Percentiles rank a stretch among this genome's conserved stretches.
phyloP scores from a whole-genome alignment of 2,888 invertebrate species.

The Zootermopsis nevadensis region DNA sequence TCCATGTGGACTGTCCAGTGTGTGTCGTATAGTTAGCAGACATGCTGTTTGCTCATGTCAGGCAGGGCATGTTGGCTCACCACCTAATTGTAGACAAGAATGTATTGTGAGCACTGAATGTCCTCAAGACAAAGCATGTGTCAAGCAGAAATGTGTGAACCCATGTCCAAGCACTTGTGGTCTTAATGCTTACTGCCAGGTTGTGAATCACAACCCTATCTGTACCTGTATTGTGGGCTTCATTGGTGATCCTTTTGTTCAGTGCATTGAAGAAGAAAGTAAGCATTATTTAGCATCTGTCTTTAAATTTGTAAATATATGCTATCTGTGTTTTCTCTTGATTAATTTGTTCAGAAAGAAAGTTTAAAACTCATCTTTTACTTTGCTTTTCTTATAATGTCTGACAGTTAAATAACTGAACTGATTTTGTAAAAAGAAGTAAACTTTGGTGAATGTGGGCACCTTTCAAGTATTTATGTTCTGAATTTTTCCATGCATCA shows the following conservation, averaged over 20 bases:
- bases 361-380: too few species aligned
- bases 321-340: background rate
- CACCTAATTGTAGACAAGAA: slow-evolving; percentile 82
- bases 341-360: too few species aligned
- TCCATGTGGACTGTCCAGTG: slow-evolving; percentile 58
- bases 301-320: slow-evolving; percentile 30
- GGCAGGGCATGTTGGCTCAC: slow-evolving; percentile 81
- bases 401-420: too few species aligned
- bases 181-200: slow-evolving; percentile 81
- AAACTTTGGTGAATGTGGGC: too few species aligned
- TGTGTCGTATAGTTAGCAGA: slow-evolving; percentile 60
- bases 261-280: slow-evolving; percentile 75
- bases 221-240: slow-evolving; percentile 83
- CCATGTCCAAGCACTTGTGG: slow-evolving; percentile 89
- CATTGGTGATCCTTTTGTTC: slow-evolving; percentile 84
- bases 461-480: too few species aligned
- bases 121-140: slow-evolving; percentile 81
- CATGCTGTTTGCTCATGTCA: slow-evolving; percentile 86
- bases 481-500: too few species aligned
- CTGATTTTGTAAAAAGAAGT: too few species aligned
- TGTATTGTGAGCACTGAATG: slow-evolving; percentile 88
- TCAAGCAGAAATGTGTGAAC: slow-evolving; percentile 82
- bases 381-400: too few species aligned
- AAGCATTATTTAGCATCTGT: slow-evolving; percentile 63
- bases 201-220: slow-evolving; percentile 86